These are phyloP conservation scores for Lasiurus borealis DNA, from an alignment of 2,113 vertebrate genomes.

Conservation along the genomic window DNA sequence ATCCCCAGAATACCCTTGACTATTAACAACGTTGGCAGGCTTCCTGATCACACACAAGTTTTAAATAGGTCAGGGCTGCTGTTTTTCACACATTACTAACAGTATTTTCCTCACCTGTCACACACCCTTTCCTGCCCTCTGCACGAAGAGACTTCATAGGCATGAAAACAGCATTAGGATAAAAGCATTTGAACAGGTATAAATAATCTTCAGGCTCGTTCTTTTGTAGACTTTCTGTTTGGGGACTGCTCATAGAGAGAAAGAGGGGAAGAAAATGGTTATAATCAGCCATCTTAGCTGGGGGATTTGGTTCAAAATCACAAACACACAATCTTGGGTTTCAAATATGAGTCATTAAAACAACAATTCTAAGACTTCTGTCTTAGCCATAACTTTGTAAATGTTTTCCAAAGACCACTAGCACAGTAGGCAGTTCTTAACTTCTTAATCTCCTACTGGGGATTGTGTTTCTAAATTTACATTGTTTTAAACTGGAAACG, in stretches of 20 bases:
- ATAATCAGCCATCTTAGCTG: not conserved
- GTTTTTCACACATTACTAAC: not conserved
- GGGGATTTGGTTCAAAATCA: slow-evolving; percentile 7
- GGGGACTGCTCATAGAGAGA: not conserved
- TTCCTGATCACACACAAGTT: slow-evolving; percentile 18
- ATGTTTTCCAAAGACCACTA: not conserved
- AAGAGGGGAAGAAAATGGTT: not conserved
- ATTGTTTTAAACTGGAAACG: not conserved
- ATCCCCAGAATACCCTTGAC: slow-evolving; percentile 46
- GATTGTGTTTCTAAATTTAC: not conserved
- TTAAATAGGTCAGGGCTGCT: not conserved
- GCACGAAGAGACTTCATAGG: not conserved
- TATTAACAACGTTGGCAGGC: slow-evolving; percentile 25
- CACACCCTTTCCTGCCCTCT: not conserved
- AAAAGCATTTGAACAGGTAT: not conserved
- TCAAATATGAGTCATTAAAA: not conserved
- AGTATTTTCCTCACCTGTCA: not conserved
- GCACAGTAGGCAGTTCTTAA: not conserved
- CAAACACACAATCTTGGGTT: not conserved
- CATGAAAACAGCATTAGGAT: not conserved
- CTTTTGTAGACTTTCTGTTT: not conserved
- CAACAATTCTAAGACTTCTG: not conserved
- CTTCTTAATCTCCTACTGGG: not conserved
- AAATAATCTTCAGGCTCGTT: not conserved
- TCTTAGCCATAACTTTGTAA: not conserved